Conservation (phyloP, 92 coral and sea anemone species). For the Diadumene lineata region DNA sequence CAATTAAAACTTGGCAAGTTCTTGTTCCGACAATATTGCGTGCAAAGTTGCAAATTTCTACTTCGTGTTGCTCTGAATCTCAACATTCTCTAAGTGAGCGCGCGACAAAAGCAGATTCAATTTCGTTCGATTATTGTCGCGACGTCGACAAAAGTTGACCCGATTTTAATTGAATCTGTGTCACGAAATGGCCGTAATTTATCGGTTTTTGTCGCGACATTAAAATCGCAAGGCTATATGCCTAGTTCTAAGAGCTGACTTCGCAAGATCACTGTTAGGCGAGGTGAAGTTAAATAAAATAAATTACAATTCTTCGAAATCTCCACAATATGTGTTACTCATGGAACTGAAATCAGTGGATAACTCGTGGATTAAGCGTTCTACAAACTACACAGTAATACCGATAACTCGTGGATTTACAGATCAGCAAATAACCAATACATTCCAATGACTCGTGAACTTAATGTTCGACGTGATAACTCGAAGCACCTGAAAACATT, state of each 20-base stretch:
- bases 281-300: conserved; percentile 29
- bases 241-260: too few species aligned
- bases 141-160: too few species aligned
- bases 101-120: neutral
- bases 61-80: neutral
- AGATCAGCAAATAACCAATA: too few species aligned
- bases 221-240: too few species aligned
- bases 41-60: conserved; percentile 1
- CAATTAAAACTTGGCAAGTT: neutral
- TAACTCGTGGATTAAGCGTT: neutral
- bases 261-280: neutral
- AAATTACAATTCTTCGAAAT: conserved; percentile 31
- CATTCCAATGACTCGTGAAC: too few species aligned
- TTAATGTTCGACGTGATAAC: too few species aligned
- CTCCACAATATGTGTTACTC: neutral
- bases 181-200: too few species aligned
- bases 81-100: neutral
- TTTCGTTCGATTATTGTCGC: neutral
- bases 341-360: neutral
- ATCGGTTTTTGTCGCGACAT: too few species aligned
- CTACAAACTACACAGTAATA: too few species aligned
- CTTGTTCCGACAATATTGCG: neutral
- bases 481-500: too few species aligned
- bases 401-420: neutral
- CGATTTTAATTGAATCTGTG: neutral